These are phyloP conservation scores for Babyrousa celebensis DNA, from an alignment of 2,797 vertebrate species.

Conservation along the genomic window DNA sequence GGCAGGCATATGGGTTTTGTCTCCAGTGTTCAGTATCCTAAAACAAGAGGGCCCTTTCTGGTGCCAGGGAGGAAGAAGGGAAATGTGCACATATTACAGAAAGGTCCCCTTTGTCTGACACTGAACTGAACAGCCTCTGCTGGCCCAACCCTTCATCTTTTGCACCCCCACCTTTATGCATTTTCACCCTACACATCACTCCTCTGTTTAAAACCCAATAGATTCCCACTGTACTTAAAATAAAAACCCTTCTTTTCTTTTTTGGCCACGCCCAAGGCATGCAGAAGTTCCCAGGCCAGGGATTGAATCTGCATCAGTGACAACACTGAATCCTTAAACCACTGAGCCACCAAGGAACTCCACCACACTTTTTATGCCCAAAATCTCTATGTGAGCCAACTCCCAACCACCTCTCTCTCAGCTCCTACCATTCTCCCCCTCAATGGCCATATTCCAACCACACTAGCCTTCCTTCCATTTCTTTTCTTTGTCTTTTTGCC, in stretches of 20 bases:
- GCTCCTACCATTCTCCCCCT: not conserved
- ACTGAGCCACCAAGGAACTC: too few relatives aligned
- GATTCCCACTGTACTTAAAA: not conserved
- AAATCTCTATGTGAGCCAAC: not conserved
- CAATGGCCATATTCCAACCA: not conserved
- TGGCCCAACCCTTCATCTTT: not conserved
- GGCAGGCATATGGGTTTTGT: not conserved
- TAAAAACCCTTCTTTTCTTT: not conserved
- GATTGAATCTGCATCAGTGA: too few relatives aligned
- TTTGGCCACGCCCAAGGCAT: too few relatives aligned
- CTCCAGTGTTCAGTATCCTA: not conserved
- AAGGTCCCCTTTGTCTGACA: not conserved
- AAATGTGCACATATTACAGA: not conserved
- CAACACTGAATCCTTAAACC: too few relatives aligned
- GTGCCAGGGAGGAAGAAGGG: not conserved
- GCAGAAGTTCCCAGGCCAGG: too few relatives aligned
- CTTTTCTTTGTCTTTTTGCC: not conserved
- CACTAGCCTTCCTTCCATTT: not conserved
- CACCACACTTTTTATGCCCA: not conserved
- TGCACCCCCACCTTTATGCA: not conserved
- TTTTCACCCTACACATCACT: not conserved
- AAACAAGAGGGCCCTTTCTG: not conserved
- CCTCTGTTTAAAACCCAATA: conserved; percentile 44
- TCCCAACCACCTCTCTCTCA: not conserved
- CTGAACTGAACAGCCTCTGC: not conserved